A percentile compares a stretch with the other conserved stretches of the same genome.
Evolutionary conservation across 64 coral and sea anemone species (phyloP).

Genomic region (Orbicella faveolata): DNA sequence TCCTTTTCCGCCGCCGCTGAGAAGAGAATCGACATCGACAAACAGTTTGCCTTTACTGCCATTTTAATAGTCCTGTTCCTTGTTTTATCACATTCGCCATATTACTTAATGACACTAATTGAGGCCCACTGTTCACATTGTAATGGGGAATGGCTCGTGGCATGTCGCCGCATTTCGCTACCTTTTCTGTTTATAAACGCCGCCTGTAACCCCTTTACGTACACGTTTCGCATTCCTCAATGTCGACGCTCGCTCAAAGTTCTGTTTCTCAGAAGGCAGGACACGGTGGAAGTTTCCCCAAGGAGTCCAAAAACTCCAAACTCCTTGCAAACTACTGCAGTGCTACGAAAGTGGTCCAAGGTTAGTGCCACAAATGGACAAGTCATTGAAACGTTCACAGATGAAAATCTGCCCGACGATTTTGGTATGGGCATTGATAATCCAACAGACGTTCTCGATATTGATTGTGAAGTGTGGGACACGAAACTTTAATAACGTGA

Average conservation of each 20-base stretch:
- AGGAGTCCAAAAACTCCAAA: not conserved
- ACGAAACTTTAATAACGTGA: not conserved
- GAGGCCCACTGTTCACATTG: conserved; percentile 32
- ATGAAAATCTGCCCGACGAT: not conserved
- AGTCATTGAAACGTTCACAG: not conserved
- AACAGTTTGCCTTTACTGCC: conserved; percentile 25
- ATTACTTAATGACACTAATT: conserved; percentile 21
- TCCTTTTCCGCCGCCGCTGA: not conserved
- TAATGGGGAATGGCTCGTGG: not conserved
- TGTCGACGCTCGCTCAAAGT: conserved; percentile 30
- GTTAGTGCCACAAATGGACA: not conserved
- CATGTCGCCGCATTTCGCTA: not conserved
- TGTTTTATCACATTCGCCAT: conserved; percentile 3
- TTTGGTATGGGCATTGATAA: conserved; percentile 9
- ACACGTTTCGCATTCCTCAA: conserved; percentile 32
- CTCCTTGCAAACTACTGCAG: not conserved
- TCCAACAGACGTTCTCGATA: not conserved
- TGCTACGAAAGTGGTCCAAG: not conserved
- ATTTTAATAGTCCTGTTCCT: conserved; percentile 34
- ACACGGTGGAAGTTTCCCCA: not conserved
- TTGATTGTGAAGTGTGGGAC: not conserved
- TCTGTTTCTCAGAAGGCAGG: conserved; percentile 8
- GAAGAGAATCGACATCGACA: conserved; percentile 22
- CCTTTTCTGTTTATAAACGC: conserved; percentile 34
- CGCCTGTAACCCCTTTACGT: conserved; percentile 23